These are phyloP conservation scores for Synaphobranchus kaupii DNA, from an alignment of 2,797 vertebrate genomes.

Conservation along the genomic window DNA sequence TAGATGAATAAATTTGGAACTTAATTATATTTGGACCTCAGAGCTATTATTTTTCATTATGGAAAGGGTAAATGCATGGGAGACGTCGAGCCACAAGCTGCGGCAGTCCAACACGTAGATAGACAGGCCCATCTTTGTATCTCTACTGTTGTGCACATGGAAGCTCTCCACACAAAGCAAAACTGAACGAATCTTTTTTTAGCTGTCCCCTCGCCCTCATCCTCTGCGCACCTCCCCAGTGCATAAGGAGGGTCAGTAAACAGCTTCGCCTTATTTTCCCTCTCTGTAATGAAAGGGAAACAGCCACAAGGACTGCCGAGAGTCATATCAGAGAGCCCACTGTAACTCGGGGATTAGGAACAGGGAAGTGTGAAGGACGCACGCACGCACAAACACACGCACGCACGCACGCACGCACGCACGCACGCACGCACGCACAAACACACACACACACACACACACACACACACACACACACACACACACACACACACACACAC, in stretches of 20 bases:
- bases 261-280: not conserved
- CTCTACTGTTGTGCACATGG: not conserved
- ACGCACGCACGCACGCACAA: not conserved
- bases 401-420: too few species aligned
- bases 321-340: not conserved
- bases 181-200: constrained; percentile 12
- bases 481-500: not conserved
- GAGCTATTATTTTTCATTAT: constrained; percentile 67
- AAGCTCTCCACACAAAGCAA: not conserved
- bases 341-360: not conserved
- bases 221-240: not conserved
- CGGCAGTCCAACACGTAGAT: constrained; percentile 53
- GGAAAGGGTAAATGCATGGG: constrained; percentile 47
- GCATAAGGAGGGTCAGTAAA: constrained; percentile 15
- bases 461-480: too few species aligned
- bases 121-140: constrained; percentile 13
- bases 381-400: constrained; percentile 44
- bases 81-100: constrained; percentile 54
- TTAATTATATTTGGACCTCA: constrained; percentile 73
- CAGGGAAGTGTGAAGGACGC: not conserved
- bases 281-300: constrained; percentile 6
- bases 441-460: constrained; percentile 46
- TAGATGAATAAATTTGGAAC: constrained; percentile 69
- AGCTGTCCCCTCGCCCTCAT: not conserved
- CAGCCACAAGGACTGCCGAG: not conserved